Evolutionary conservation across 2,797 vertebrate genomes (phyloP).

Genomic region (Siniperca undulata): DNA sequence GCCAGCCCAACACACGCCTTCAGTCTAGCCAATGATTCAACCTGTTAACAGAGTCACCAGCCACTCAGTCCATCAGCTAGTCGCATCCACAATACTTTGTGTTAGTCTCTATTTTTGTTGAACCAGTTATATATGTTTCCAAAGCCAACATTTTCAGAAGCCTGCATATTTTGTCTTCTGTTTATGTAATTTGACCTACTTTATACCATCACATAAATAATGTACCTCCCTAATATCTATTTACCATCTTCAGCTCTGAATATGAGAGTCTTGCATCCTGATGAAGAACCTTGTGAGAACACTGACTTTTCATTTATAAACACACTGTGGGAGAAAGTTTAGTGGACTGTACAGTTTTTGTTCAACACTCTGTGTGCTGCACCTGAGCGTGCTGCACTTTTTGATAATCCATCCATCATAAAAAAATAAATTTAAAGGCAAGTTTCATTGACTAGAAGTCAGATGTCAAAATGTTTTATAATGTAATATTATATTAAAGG

Average conservation of each 20-base stretch:
- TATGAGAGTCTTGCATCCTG: background rate
- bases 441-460: background rate
- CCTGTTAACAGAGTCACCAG: background rate
- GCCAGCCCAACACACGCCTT: background rate
- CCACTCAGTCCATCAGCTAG: background rate
- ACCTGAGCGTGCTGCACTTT: background rate
- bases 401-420: background rate
- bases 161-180: constrained; percentile 10
- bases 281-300: background rate
- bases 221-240: constrained; percentile 10
- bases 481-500: background rate
- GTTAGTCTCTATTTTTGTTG: background rate
- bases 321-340: background rate
- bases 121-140: background rate
- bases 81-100: background rate
- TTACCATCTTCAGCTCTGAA: constrained; percentile 4
- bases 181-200: constrained; percentile 22
- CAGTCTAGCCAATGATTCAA: background rate
- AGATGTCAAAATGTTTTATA: background rate
- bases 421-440: background rate
- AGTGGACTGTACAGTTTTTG: background rate
- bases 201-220: constrained; percentile 27
- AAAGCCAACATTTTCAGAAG: constrained; percentile 6
- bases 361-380: constrained; percentile 8
- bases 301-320: constrained; percentile 11